phyloP scores from a whole-genome alignment of 2,888 invertebrate species.

The Opisthograptis luteolata region DNA sequence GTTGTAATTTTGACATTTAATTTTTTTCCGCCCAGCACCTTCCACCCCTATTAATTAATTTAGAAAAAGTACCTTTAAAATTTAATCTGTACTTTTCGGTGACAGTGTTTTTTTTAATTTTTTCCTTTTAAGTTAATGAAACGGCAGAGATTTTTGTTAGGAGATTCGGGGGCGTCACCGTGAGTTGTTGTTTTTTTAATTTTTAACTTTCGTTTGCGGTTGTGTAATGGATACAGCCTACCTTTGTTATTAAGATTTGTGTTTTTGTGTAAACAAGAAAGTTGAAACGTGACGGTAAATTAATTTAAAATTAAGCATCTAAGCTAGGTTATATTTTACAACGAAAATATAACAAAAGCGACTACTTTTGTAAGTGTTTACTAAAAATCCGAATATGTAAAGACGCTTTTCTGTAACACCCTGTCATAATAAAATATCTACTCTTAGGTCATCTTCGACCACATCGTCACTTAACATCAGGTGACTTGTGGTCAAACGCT shows the following conservation, averaged over 20 bases:
- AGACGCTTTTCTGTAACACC: no score
- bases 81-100: constrained; percentile 77
- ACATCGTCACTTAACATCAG: no score
- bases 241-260: constrained; percentile 53
- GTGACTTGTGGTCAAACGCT: no score
- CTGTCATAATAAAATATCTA: no score
- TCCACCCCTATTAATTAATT: constrained; percentile 75
- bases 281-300: constrained; percentile 21
- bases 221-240: constrained; percentile 61
- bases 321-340: neutral
- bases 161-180: constrained; percentile 36
- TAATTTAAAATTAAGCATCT: neutral
- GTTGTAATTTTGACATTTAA: constrained; percentile 84
- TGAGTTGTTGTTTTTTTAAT: constrained; percentile 45
- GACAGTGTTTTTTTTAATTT: constrained; percentile 63
- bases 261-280: constrained; percentile 40
- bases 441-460: no score
- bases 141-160: constrained; percentile 75
- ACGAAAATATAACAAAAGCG: neutral
- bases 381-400: no score
- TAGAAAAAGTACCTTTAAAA: constrained; percentile 75
- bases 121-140: constrained; percentile 67
- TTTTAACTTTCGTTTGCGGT: constrained; percentile 55
- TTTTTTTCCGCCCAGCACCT: constrained; percentile 75
- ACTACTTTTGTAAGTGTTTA: no score